Base-by-base conservation (phyloP, 2,888 invertebrate species). In the Protodeltote pygarga region DNA sequence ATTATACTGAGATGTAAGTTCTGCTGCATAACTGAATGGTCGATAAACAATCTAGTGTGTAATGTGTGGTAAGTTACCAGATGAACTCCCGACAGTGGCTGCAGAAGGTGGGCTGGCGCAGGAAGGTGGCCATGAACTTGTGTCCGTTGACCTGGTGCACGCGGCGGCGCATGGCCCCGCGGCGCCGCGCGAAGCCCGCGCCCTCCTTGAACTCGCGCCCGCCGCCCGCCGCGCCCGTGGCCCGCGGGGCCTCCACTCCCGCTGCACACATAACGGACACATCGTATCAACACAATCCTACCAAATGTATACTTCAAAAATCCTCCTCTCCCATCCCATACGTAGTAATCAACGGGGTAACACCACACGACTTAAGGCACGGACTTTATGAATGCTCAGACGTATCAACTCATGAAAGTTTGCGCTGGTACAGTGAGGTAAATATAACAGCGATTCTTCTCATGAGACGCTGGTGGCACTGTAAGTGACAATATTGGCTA, bases 81-180 rank as follows among this genome's bases (percentile, higher is more conserved):
- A 99, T 99, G 92, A 99, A 99, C 92, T 99, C 98, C 73, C 97
- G 95, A 93, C 99, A 99, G 93, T 99, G 98, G 81, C 98, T 98
- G 94, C 99, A 99, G 93, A 99, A 99, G 73, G 99, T 99, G 66
- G 99, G 99, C 92, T 99, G 99, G 38, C 98, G 95, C 77, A 99
- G 94, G 92, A 98, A 98, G 63, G 99, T 99, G 65, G 99, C 99
- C 99, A 99, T 99, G 93, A 99, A 99, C 93, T 99, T 99, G 94
- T 99, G 99, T 32, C 99, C 99, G 91, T 97, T 98, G 76, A 95
- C 96, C 93, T 99, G 98, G 92, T 99, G 99, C 73, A 99, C 98
- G 73, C 98, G 95, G 58, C 99, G 94, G 53, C 99, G 95, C 98
- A 99, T 98, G 62, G 99, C 99, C 63, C 99, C 99, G 55, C 99